Evolutionary conservation across 1,140 invertebrate species (phyloP).

Genomic region (Nephila pilipes): DNA sequence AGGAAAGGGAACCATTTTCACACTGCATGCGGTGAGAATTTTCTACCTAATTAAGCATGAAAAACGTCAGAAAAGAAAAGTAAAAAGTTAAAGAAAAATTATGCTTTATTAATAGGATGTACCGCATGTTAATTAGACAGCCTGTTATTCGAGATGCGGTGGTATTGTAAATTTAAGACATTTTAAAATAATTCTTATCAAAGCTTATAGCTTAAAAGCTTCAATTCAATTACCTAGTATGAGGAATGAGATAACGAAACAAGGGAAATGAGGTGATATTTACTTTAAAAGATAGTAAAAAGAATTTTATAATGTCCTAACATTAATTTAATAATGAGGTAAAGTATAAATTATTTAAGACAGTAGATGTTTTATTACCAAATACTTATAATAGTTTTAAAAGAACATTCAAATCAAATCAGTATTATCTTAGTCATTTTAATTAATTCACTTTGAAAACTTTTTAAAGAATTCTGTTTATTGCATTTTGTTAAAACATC

Average conservation of each 20-base stretch:
- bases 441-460: too few species aligned
- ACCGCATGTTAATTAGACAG: constrained; percentile 14
- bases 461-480: too few species aligned
- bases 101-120: constrained; percentile 40
- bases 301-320: neutral
- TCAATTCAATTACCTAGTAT: neutral
- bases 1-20: too few species aligned
- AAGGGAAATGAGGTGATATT: neutral
- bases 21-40: neutral
- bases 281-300: neutral
- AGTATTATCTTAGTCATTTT: too few species aligned
- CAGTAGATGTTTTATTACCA: too few species aligned
- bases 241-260: neutral
- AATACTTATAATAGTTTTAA: too few species aligned
- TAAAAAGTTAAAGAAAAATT: neutral
- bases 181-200: neutral
- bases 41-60: constrained; percentile 36
- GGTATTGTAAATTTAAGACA: neutral
- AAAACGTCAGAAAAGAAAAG: constrained; percentile 13
- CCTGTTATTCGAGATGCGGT: neutral
- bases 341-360: too few species aligned
- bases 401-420: too few species aligned
- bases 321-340: neutral
- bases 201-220: neutral
- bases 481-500: too few species aligned